Evolutionary conservation across 2,113 vertebrate genomes (phyloP).

Genomic region (Carollia perspicillata): DNA sequence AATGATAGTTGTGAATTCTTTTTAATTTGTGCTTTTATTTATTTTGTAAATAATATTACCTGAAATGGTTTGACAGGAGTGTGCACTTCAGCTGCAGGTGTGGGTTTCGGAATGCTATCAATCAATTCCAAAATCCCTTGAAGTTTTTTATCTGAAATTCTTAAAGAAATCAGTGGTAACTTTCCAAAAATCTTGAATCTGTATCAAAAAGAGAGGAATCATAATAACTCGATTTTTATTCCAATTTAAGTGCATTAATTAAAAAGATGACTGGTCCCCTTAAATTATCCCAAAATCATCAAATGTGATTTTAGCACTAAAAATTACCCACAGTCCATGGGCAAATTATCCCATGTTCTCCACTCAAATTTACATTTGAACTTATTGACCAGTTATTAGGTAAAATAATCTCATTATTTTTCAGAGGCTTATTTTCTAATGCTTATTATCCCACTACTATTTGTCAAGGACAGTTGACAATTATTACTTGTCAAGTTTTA

Average conservation of each 20-base stretch:
- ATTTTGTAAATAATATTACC: slow-evolving; percentile 79
- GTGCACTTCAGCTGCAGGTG: slow-evolving; percentile 79
- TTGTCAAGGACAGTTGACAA: not conserved
- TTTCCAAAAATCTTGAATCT: slow-evolving; percentile 94
- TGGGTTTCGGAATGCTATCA: slow-evolving; percentile 93
- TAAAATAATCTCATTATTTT: not conserved
- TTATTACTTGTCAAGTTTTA: not conserved
- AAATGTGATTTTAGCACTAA: slow-evolving; percentile 35
- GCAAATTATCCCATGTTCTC: not conserved
- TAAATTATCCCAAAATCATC: slow-evolving; percentile 3
- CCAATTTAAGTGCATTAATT: not conserved
- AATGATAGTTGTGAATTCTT: not conserved
- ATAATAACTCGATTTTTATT: slow-evolving; percentile 3
- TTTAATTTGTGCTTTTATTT: slow-evolving; percentile 5
- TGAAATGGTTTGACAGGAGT: slow-evolving; percentile 76
- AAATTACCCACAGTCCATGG: not conserved
- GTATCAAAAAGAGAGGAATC: slow-evolving; percentile 63
- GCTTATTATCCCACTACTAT: not conserved
- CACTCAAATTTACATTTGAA: not conserved
- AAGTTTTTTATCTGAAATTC: slow-evolving; percentile 93
- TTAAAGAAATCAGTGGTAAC: slow-evolving; percentile 91
- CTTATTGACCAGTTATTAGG: not conserved
- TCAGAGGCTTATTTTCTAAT: not conserved
- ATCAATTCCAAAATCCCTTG: slow-evolving; percentile 89
- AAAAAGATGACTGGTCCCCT: not conserved